Evolutionary conservation across 2,113 vertebrate species (phyloP), one percentile per base, ranked within the genome.

Genomic region (Megaceryle torquata): DNA sequence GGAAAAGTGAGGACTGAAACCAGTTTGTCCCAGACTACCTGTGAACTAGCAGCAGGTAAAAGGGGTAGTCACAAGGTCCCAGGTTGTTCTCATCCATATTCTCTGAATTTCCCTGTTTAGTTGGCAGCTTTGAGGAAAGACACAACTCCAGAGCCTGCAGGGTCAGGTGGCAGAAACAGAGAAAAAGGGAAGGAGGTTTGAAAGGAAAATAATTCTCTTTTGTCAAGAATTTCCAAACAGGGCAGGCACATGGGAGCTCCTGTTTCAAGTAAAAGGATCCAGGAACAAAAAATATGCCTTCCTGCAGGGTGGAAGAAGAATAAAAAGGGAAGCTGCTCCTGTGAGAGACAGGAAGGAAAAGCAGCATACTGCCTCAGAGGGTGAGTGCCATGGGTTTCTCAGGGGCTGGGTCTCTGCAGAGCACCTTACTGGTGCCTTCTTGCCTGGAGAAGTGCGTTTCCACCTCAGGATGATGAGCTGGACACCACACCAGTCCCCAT

Each of bases 191-290:
- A 84, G 20, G 18, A n/a, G 28, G 9, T 21, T 19, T 79, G 44
- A 92, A 92, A 64, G 68, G 43, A 82, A 93, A 77, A 93, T 25
- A 84, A 57, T 74, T 46, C 3, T 64, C 70, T 90, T 88, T 92
- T 86, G 71, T 91, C 68, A 95, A 81, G 74, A 86, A 50, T 91
- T 97, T 96, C 80, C 93, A 97, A 96, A 94, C 93, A 97, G 43
- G 44, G 68, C 59, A 96, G 46, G 31, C 76, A 77, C 14, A 3
- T 10, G 15, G 82, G 57, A 93, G 89, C 48, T 80, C 56, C 69
- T 93, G 54, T 88, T 95, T 89, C 79, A 88, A 85, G 60, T 7
- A 85, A 86, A 91, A 70, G 43, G 11, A 79, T 7, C 21, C 21
- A 61, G 54, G 51, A 89, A 81, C n/a, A 86, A 86, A 91, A 82